These are phyloP conservation scores for Pomacea canaliculata DNA, from an alignment of 2,888 invertebrate species.

Conservation along the genomic window DNA sequence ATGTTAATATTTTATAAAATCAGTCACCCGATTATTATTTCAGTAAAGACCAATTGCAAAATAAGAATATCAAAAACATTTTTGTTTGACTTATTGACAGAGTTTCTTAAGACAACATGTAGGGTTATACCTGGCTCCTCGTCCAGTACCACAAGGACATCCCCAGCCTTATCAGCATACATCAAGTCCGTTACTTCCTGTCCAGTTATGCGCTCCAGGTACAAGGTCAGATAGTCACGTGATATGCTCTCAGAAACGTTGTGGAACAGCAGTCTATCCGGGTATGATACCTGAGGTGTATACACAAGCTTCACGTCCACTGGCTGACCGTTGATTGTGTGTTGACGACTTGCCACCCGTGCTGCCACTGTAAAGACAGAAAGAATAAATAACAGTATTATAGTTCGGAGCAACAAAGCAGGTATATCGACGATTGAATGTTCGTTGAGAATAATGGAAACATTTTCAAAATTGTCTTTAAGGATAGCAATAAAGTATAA, in stretches of 20 bases:
- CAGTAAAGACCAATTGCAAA: too few species aligned
- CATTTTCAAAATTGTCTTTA: too few species aligned
- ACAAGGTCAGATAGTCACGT: slow-evolving; percentile 13
- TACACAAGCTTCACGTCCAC: slow-evolving; percentile 5
- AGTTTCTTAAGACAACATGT: too few species aligned
- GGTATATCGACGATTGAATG: too few species aligned
- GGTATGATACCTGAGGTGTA: slow-evolving; percentile 12
- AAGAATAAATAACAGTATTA: too few species aligned
- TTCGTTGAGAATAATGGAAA: too few species aligned
- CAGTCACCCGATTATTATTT: too few species aligned
- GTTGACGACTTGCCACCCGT: background rate
- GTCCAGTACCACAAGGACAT: slow-evolving; percentile 5
- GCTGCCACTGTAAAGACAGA: slow-evolving; percentile 1
- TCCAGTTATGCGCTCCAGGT: slow-evolving; percentile 19
- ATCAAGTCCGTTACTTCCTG: slow-evolving; percentile 11
- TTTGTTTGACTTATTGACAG: too few species aligned
- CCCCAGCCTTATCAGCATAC: slow-evolving; percentile 11
- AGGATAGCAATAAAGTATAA: too few species aligned
- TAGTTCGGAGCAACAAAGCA: too few species aligned
- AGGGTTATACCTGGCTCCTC: slow-evolving; percentile 9
- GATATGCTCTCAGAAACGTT: slow-evolving; percentile 18
- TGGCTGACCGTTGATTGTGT: background rate
- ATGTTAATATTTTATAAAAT: too few species aligned
- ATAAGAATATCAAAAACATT: too few species aligned
- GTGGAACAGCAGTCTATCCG: slow-evolving; percentile 13